These are phyloP conservation scores for Fregetta grallaria DNA, from an alignment of 2,113 vertebrate species.

Conservation along the genomic window DNA sequence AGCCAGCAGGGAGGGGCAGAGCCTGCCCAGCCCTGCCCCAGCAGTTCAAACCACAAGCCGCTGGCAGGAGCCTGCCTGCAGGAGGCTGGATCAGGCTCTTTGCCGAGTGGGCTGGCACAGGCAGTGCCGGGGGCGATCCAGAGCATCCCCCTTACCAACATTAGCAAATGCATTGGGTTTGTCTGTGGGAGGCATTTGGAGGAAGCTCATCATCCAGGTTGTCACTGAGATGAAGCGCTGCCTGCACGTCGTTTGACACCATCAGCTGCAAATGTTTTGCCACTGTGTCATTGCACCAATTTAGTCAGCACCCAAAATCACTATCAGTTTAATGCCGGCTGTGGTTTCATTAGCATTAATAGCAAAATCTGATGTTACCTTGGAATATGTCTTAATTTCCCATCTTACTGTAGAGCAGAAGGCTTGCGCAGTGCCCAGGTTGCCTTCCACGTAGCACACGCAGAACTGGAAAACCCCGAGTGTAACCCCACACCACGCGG, in stretches of 20 bases:
- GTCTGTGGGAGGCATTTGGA: neutral
- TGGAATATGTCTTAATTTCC: neutral
- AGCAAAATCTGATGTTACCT: neutral
- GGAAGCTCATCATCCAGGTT: neutral
- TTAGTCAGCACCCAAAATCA: neutral
- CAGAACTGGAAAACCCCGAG: neutral
- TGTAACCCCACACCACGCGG: rapidly evolving
- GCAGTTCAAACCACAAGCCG: rapidly evolving
- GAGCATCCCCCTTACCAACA: rapidly evolving
- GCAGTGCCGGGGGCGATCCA: neutral
- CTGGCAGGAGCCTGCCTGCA: neutral
- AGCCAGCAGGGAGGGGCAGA: neutral
- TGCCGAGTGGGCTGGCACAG: rapidly evolving
- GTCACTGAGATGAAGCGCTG: neutral
- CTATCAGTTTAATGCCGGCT: neutral
- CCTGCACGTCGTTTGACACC: neutral
- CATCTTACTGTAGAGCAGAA: neutral
- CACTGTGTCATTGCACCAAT: neutral
- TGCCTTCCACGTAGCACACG: rapidly evolving
- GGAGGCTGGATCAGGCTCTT: neutral
- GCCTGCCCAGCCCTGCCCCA: neutral
- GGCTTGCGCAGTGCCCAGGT: rapidly evolving
- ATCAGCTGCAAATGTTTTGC: neutral
- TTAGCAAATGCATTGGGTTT: neutral
- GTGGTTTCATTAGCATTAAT: neutral